These are phyloP conservation scores for Crossaster papposus DNA, from an alignment of 53 echinoderm and acorn worm species.

Conservation along the genomic window DNA sequence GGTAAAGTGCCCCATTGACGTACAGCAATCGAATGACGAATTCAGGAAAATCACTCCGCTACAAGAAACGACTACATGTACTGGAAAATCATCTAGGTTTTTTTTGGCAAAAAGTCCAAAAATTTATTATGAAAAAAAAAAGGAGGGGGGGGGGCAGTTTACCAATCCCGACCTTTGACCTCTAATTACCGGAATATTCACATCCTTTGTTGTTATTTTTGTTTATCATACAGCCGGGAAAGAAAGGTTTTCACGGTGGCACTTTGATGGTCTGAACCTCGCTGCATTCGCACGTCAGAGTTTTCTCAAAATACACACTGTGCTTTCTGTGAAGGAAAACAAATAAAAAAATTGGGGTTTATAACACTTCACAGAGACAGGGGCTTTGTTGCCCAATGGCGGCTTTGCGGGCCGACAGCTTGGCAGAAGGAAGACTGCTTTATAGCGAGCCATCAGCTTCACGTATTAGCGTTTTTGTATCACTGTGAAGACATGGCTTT, in stretches of 20 bases:
- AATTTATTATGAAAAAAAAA: neutral
- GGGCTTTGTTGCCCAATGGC: too few species aligned
- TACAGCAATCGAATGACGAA: neutral
- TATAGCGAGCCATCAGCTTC: too few species aligned
- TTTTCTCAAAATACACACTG: slow-evolving; percentile 25
- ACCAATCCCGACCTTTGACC: slow-evolving; percentile 29
- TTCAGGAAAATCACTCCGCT: neutral
- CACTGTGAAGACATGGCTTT: too few species aligned
- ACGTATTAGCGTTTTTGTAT: too few species aligned
- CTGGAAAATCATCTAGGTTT: neutral
- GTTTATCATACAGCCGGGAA: slow-evolving; percentile 20
- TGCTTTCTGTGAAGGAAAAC: neutral
- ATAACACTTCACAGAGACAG: too few species aligned
- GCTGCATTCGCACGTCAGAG: neutral
- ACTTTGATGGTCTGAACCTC: neutral
- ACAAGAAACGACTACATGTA: neutral
- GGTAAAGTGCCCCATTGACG: slow-evolving; percentile 6
- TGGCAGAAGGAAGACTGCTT: too few species aligned
- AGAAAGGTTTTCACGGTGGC: neutral
- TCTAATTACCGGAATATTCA: slow-evolving; percentile 36
- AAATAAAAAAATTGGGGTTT: neutral
- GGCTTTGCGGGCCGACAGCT: too few species aligned
- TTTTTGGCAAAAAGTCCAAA: neutral
- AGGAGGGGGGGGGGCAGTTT: slow-evolving; percentile 14
- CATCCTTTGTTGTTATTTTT: slow-evolving; percentile 46